phyloP scores from a whole-genome alignment of 2,888 invertebrate species.

The Orchesellides sinensis region DNA sequence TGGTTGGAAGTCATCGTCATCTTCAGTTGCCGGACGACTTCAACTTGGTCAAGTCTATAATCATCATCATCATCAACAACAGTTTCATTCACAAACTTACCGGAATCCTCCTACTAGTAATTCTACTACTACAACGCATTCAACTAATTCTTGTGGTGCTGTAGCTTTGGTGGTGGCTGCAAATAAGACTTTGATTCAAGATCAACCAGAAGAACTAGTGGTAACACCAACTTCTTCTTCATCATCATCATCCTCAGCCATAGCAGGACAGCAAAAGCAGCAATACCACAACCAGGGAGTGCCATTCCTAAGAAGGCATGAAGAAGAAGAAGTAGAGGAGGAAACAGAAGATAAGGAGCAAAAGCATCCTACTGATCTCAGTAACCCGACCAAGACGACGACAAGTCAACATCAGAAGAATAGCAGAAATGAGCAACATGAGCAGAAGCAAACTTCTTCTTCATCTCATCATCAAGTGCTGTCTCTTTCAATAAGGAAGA shows the following conservation, averaged over 20 bases:
- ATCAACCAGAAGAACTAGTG: constrained; percentile 61
- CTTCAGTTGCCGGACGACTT: constrained; percentile 60
- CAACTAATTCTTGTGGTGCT: constrained; percentile 55
- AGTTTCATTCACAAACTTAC: constrained; percentile 62
- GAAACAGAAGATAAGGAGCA: constrained; percentile 62
- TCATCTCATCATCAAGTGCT: constrained; percentile 55
- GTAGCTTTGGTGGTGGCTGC: constrained; percentile 55
- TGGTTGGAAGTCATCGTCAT: constrained; percentile 60
- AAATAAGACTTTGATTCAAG: constrained; percentile 49
- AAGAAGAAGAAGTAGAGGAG: constrained; percentile 40
- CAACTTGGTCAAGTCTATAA: constrained; percentile 41
- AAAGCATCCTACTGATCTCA: constrained; percentile 69
- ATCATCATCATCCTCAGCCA: constrained; percentile 12
- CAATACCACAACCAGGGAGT: constrained; percentile 47
- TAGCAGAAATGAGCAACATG: constrained; percentile 51
- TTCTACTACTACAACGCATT: constrained; percentile 45
- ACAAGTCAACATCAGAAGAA: constrained; percentile 62
- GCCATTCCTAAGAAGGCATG: constrained; percentile 46
- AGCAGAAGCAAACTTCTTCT: constrained; percentile 33
- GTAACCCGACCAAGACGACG: constrained; percentile 63
- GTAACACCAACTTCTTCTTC: constrained; percentile 34
- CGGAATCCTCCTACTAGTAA: constrained; percentile 51
- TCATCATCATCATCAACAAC: constrained; percentile 48
- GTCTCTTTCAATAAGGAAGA: constrained; percentile 67
- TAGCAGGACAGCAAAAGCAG: constrained; percentile 36